Conservation (phyloP, 1,140 invertebrate genomes). For the Neodiprion pinetum region DNA sequence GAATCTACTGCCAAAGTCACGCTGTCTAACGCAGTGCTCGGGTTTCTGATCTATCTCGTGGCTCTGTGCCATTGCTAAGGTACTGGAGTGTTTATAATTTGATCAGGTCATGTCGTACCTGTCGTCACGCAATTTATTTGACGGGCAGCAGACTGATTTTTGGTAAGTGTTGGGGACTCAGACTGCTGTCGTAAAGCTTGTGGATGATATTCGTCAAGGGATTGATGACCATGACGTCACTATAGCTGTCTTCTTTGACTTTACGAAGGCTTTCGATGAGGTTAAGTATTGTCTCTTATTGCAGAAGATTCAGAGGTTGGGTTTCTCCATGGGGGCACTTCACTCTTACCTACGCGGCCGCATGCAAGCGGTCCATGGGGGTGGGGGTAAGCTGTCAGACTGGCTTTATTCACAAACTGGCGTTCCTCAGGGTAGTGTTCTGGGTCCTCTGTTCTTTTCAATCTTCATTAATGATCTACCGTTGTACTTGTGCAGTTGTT, state of each 20-base stretch:
- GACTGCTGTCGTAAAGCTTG: slow-evolving; percentile 2
- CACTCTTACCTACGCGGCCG: slow-evolving; percentile 21
- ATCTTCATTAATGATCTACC: slow-evolving; percentile 25
- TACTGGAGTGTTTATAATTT: slow-evolving; percentile 14
- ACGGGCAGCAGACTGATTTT: slow-evolving; percentile 6
- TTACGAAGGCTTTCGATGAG: slow-evolving; percentile 25
- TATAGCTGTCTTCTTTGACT: slow-evolving; percentile 20
- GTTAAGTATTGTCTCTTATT: slow-evolving; percentile 21
- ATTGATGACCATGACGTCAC: background rate
- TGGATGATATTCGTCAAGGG: slow-evolving; percentile 6
- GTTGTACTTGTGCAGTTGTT: background rate
- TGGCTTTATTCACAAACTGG: background rate
- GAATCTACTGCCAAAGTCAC: background rate
- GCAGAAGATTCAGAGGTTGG: slow-evolving; percentile 17
- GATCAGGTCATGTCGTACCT: slow-evolving; percentile 2
- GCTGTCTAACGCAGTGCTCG: background rate
- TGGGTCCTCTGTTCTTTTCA: slow-evolving; percentile 20
- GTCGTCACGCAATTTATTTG: background rate
- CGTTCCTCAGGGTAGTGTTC: slow-evolving; percentile 24
- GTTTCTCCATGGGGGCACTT: slow-evolving; percentile 10
- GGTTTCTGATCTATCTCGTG: slow-evolving; percentile 18
- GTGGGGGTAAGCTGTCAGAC: background rate
- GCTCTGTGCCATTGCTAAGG: slow-evolving; percentile 20
- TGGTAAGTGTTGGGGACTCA: background rate
- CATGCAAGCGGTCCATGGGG: slow-evolving; percentile 20